Evolutionary conservation across 2,888 invertebrate genomes (phyloP).

Genomic region (Tribolium freemani): DNA sequence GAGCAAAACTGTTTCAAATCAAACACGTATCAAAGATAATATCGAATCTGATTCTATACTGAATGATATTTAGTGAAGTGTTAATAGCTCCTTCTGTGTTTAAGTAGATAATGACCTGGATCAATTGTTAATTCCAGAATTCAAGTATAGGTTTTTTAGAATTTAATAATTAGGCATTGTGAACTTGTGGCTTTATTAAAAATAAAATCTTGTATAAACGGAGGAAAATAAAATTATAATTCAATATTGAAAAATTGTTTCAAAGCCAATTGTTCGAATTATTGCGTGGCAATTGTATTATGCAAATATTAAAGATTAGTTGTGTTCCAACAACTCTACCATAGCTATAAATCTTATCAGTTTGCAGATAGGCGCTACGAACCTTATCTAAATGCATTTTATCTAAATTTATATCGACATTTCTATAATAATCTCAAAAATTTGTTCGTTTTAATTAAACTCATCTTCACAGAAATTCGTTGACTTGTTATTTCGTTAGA

Average conservation of each 20-base stretch:
- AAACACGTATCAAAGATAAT: not conserved
- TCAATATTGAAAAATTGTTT: not conserved
- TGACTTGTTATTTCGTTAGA: too few relatives aligned
- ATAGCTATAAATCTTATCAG: conserved; percentile 31
- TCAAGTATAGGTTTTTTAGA: too few relatives aligned
- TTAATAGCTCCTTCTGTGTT: not conserved
- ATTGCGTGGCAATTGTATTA: conserved; percentile 19
- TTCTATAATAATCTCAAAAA: not conserved
- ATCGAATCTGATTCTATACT: not conserved
- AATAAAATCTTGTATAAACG: too few relatives aligned
- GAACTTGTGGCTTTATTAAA: too few relatives aligned
- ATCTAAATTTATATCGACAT: conserved; percentile 17
- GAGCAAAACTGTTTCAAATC: not conserved
- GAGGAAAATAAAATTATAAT: too few relatives aligned
- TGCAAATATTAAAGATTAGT: conserved; percentile 29
- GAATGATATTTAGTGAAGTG: not conserved
- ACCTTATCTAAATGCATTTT: conserved; percentile 44
- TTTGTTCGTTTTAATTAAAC: not conserved
- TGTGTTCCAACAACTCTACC: conserved; percentile 8
- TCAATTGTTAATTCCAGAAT: too few relatives aligned
- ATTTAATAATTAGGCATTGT: too few relatives aligned
- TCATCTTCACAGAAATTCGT: too few relatives aligned
- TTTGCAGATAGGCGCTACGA: conserved; percentile 43
- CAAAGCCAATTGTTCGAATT: not conserved
- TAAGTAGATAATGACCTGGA: not conserved